Evolutionary conservation across 1,140 invertebrate species (phyloP).

Genomic region (Drosophila parvula): DNA sequence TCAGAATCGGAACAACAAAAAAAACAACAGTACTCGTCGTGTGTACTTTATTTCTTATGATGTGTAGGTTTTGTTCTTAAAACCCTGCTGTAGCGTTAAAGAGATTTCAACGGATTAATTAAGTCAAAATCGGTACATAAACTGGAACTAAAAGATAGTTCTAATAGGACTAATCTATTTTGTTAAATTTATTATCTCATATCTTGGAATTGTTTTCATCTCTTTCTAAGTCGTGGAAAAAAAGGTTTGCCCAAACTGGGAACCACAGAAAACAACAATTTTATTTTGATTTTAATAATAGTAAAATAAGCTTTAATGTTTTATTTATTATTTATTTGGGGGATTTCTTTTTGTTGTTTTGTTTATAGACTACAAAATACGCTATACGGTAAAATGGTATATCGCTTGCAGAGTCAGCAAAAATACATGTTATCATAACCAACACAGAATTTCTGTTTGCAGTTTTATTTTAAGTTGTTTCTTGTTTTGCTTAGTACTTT

Average conservation of each 20-base stretch:
- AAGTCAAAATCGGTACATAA: too few relatives aligned
- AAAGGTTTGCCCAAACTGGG: not conserved
- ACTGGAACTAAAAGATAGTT: too few relatives aligned
- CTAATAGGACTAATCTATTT: too few relatives aligned
- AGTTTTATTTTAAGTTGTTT: slow-evolving; percentile 31
- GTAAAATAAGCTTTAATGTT: slow-evolving; percentile 42
- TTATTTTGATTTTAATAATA: slow-evolving; percentile 16
- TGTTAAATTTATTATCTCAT: too few relatives aligned
- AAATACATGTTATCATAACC: slow-evolving; percentile 48
- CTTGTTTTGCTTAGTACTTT: slow-evolving; percentile 1
- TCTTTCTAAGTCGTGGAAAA: slow-evolving; percentile 2
- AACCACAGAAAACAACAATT: not conserved
- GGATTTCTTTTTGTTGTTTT: slow-evolving; percentile 16
- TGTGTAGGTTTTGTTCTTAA: too few relatives aligned
- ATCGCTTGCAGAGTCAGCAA: slow-evolving; percentile 64
- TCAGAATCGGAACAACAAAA: too few relatives aligned
- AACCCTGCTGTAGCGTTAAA: too few relatives aligned
- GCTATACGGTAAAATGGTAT: slow-evolving; percentile 76
- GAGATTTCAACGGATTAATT: too few relatives aligned
- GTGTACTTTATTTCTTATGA: too few relatives aligned
- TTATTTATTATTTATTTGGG: slow-evolving; percentile 28
- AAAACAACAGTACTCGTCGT: too few relatives aligned
- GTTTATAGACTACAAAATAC: slow-evolving; percentile 72
- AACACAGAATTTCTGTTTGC: slow-evolving; percentile 32
- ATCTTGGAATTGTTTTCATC: not conserved